Percentiles rank a stretch among this genome's conserved stretches.
Evolutionary conservation across 2,113 vertebrate genomes (phyloP).

Genomic region (Vireo altiloquus): DNA sequence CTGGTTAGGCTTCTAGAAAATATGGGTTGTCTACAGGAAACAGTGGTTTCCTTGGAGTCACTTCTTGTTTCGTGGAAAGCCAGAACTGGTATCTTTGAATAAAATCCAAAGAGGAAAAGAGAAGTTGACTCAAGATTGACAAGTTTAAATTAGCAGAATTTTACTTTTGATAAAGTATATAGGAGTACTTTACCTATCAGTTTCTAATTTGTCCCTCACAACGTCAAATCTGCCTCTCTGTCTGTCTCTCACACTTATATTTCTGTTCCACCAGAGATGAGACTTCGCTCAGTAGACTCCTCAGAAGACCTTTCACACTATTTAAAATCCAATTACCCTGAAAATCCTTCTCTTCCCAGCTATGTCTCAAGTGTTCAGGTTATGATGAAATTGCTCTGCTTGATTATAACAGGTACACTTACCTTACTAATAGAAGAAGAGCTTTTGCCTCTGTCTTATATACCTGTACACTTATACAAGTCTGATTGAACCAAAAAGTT

Average conservation of each 20-base stretch:
- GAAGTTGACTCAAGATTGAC: neutral
- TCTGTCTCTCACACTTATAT: neutral
- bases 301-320: neutral
- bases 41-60: neutral
- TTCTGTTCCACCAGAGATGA: neutral
- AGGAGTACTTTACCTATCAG: neutral
- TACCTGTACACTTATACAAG: neutral
- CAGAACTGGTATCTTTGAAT: neutral
- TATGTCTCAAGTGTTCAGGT: neutral
- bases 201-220: neutral
- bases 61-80: neutral
- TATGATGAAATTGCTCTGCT: neutral
- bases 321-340: neutral
- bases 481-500: neutral
- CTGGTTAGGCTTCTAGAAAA: neutral
- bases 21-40: neutral
- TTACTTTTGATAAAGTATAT: neutral
- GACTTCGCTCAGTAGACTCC: neutral
- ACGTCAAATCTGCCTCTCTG: neutral
- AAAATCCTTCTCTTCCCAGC: neutral
- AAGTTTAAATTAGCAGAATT: neutral
- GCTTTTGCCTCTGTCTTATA: neutral
- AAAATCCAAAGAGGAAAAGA: neutral
- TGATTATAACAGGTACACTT: neutral
- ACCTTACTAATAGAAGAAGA: neutral